A percentile compares a stretch with the other conserved stretches of the same genome.
Conservation (phyloP, 2,113 vertebrate genomes). For the Brevimyrus niger region DNA sequence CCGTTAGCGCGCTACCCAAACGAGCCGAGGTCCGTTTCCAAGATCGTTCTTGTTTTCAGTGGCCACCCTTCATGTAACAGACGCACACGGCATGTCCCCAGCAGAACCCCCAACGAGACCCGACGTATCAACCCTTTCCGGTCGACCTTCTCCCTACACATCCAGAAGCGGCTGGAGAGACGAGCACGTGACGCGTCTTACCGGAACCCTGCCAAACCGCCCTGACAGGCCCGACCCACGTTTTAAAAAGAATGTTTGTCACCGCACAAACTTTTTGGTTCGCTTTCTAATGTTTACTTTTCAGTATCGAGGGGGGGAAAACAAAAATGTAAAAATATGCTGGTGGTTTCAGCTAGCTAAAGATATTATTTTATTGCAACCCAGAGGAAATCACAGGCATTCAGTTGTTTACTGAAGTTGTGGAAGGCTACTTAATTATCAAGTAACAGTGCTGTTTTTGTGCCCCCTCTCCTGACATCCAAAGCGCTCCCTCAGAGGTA, state of each 20-base stretch:
- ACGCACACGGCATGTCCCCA: constrained; percentile 5
- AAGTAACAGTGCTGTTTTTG: not conserved
- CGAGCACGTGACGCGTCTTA: not conserved
- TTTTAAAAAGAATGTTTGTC: not conserved
- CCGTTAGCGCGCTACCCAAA: not conserved
- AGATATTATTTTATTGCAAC: not conserved
- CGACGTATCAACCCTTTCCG: not conserved
- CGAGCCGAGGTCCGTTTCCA: not conserved
- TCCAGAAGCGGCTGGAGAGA: constrained; percentile 33
- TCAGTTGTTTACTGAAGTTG: not conserved
- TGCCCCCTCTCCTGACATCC: not conserved
- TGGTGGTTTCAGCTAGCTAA: not conserved
- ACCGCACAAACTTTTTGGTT: not conserved
- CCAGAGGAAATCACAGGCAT: not conserved
- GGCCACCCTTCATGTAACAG: not conserved
- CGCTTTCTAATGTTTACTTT: not conserved
- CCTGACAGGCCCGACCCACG: not conserved
- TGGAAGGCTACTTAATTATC: not conserved
- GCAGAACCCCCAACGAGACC: not conserved
- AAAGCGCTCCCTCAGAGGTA: not conserved
- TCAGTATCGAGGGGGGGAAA: not conserved
- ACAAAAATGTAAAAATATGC: too few relatives aligned
- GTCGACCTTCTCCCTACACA: constrained; percentile 13
- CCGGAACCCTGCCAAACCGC: not conserved
- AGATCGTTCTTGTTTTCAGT: not conserved